Evolutionary conservation across 2,113 vertebrate species (phyloP), one percentile per base, ranked within the genome.

Genomic region (Brienomyrus brachyistius): DNA sequence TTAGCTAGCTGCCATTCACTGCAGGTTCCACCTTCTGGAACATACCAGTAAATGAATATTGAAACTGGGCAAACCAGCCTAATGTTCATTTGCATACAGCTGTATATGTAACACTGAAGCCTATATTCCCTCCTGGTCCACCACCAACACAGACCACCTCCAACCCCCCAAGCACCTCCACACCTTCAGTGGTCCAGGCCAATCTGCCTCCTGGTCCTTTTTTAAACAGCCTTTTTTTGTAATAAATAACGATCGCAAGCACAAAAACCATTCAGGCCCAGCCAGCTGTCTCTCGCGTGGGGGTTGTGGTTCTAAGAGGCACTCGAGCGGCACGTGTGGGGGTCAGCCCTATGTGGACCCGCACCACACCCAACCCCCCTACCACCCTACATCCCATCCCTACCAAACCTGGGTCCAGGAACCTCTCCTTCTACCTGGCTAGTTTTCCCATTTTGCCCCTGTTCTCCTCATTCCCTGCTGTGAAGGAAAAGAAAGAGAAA

Each of bases 251-350:
- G 35, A 88, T 66, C 31, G 27, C 45, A 43, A 88, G 40, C 52
- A 88, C 87, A 88, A 66, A 88, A 88, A 19, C 54, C 87, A 88
- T 88, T 88, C 17, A 88, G 87, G 54, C 31, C 54, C 54, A 88
- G 52, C 19, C 87, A 88, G 87, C 87, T 88, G 87, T 88, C 54
- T 88, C 54, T 47, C 59, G 56, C 40, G 52, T 66, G 87, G 52
- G 54, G 52, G 48, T 31, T 51, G n/a, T 31, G n/a, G 47, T 52
- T 43, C 35, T 59, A 47, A 88, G 87, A 88, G 87, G 87, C 52
- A 88, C 87, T 88, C 87, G 56, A 88, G 87, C 40, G 87, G 87
- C 87, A 88, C 87, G 52, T 47, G 87, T 88, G 87, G 56, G 86
- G 87, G 56, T 88, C 87, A 88, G 87, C 23, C 40, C 40, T 84